Conservation (phyloP, 2,888 invertebrate genomes). For the Mimachlamys varia region DNA sequence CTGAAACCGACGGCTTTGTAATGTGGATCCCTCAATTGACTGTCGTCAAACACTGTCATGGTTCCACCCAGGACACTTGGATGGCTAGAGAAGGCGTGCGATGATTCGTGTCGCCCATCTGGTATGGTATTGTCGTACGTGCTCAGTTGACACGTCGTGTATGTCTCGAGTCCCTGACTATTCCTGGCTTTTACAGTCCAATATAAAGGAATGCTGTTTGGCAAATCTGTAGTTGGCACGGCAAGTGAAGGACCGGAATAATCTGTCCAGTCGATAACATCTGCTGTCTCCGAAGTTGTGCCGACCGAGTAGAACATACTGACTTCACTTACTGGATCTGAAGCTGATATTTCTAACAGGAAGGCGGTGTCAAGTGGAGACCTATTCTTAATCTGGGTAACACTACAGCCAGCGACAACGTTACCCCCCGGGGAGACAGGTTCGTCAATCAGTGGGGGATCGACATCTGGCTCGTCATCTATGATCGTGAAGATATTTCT, state of each 20-base stretch:
- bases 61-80: constrained; percentile 51
- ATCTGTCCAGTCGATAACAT: constrained; percentile 60
- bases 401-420: constrained; percentile 53
- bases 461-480: constrained; percentile 37
- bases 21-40: constrained; percentile 40
- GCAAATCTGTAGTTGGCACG: constrained; percentile 53
- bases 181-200: constrained; percentile 59
- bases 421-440: neutral
- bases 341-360: constrained; percentile 57
- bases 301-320: constrained; percentile 64
- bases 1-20: constrained; percentile 49
- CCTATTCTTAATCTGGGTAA: constrained; percentile 57
- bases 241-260: constrained; percentile 59
- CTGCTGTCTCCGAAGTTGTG: constrained; percentile 57
- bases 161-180: constrained; percentile 52
- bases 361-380: constrained; percentile 60
- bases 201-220: constrained; percentile 56
- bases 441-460: constrained; percentile 43
- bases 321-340: constrained; percentile 59
- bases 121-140: constrained; percentile 62
- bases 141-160: constrained; percentile 50
- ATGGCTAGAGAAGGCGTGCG: constrained; percentile 53
- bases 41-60: constrained; percentile 54
- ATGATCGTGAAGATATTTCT: constrained; percentile 43
- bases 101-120: constrained; percentile 57